Conservation (phyloP, 2,113 vertebrate genomes). For the Mastomys natalensis region DNA sequence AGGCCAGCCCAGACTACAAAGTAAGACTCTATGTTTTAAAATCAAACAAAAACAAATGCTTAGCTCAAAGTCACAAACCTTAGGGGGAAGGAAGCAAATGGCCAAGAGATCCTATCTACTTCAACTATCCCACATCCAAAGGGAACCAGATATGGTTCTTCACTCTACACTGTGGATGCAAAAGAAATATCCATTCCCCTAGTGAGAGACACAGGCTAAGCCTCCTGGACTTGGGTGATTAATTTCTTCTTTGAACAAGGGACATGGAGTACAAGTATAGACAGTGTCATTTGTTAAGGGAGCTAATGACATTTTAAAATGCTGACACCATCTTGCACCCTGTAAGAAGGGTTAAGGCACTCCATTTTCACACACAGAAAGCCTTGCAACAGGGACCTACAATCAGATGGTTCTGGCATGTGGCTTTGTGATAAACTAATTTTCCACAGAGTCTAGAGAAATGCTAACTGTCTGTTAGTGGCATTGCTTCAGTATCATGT, state of each 20-base stretch:
- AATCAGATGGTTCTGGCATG: conserved; percentile 28
- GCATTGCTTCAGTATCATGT: neutral
- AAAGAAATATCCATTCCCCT: neutral
- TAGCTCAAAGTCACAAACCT: neutral
- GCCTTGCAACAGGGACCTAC: neutral
- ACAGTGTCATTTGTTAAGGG: neutral
- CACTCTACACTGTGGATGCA: neutral
- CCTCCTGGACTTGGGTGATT: neutral
- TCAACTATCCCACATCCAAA: neutral
- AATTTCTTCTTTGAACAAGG: conserved; percentile 14
- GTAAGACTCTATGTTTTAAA: neutral
- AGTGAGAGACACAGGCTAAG: neutral
- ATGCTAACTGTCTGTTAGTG: neutral
- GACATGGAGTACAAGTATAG: neutral
- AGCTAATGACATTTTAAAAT: neutral
- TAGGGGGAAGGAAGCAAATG: neutral
- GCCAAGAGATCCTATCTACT: neutral
- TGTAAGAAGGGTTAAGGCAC: neutral
- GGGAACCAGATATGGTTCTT: neutral
- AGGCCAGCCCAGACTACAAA: neutral
- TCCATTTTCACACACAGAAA: conserved; percentile 14
- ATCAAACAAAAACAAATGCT: neutral
- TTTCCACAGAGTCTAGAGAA: conserved; percentile 39
- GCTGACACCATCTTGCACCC: neutral
- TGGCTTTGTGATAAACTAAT: conserved; percentile 70